Evolutionary conservation across 2,113 vertebrate genomes (phyloP).

Genomic region (Centropristis striata): DNA sequence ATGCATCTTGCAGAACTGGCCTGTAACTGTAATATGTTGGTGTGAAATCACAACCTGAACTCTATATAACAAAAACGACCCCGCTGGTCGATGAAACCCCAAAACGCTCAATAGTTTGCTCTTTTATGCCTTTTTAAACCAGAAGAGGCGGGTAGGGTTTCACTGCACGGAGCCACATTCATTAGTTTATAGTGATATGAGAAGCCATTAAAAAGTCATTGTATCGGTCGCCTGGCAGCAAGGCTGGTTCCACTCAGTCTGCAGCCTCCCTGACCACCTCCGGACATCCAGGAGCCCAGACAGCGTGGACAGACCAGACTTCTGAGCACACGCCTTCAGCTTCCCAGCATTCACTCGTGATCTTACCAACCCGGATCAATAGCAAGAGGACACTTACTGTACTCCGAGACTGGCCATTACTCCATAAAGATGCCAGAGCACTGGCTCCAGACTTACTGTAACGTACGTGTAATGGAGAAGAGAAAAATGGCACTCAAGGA

Average conservation of each 20-base stretch:
- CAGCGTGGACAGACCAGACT: conserved; percentile 60
- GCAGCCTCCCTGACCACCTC: conserved; percentile 74
- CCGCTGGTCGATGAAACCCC: conserved; percentile 32
- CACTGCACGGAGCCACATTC: conserved; percentile 52
- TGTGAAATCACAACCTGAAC: conserved; percentile 41
- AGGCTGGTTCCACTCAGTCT: conserved; percentile 85
- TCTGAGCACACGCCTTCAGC: conserved; percentile 58
- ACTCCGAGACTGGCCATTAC: conserved; percentile 69
- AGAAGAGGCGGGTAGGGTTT: conserved; percentile 65
- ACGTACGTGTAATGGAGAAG: conserved; percentile 55
- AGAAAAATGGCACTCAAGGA: conserved; percentile 40
- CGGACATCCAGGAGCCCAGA: conserved; percentile 79
- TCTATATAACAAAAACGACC: conserved; percentile 23
- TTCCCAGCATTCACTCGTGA: conserved; percentile 77
- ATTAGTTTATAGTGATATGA: conserved; percentile 78
- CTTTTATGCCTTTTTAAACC: conserved; percentile 55
- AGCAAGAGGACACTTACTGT: conserved; percentile 70
- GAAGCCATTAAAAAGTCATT: conserved; percentile 81
- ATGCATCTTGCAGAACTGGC: conserved; percentile 22
- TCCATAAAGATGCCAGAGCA: conserved; percentile 68
- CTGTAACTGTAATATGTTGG: conserved; percentile 11
- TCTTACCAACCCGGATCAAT: conserved; percentile 80
- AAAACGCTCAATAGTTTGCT: conserved; percentile 36
- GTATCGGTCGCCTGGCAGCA: conserved; percentile 52
- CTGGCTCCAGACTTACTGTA: conserved; percentile 66